These are phyloP conservation scores for Acyrthosiphon pisum DNA, from an alignment of 1,140 invertebrate species.

Conservation along the genomic window DNA sequence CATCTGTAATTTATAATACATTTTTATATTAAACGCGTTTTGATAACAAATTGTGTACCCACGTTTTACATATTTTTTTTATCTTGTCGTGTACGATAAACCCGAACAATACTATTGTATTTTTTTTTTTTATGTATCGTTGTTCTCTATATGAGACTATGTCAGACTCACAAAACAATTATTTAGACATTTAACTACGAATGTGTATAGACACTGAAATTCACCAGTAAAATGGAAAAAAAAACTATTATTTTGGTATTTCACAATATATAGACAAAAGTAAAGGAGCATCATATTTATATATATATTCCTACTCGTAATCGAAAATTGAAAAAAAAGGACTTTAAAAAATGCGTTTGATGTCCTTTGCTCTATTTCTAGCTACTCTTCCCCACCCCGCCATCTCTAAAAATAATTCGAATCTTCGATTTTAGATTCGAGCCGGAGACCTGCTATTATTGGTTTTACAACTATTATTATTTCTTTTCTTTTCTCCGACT, in stretches of 20 bases:
- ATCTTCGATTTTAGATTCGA: not conserved
- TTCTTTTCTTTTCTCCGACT: not conserved
- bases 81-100: not conserved
- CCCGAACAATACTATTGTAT: not conserved
- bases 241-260: not conserved
- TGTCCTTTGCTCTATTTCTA: not conserved
- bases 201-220: not conserved
- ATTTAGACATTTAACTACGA: not conserved
- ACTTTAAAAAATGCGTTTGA: not conserved
- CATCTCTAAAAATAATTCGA: not conserved
- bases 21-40: not conserved
- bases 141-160: not conserved
- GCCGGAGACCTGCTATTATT: not conserved
- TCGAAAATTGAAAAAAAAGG: not conserved
- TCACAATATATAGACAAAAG: not conserved
- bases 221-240: not conserved
- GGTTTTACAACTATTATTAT: not conserved
- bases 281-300: not conserved
- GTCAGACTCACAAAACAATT: not conserved
- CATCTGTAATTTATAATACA: not conserved
- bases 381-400: no score
- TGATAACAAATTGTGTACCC: not conserved
- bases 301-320: no score
- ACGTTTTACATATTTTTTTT: not conserved
- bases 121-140: not conserved